phyloP scores from a whole-genome alignment of 2,113 vertebrate genomes.

The Macquaria australasica region DNA sequence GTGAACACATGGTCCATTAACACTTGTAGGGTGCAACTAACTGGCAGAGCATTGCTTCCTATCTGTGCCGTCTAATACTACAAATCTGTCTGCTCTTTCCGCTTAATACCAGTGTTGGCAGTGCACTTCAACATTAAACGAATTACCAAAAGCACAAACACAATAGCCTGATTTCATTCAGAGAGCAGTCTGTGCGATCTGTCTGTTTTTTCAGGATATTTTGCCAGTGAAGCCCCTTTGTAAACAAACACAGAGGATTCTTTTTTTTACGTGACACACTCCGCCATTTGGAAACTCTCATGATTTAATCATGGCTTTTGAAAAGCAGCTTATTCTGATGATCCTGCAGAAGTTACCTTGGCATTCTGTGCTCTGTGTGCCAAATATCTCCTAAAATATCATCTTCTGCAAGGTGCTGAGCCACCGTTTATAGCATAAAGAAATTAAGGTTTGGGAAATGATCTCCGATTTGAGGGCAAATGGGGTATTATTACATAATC shows the following conservation, averaged over 20 bases:
- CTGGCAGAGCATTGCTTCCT: constrained; percentile 22
- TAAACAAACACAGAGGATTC: constrained; percentile 24
- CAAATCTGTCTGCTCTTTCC: constrained; percentile 18
- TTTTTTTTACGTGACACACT: constrained; percentile 17
- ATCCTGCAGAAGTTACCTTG: constrained; percentile 33
- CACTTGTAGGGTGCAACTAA: constrained; percentile 17
- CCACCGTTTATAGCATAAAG: constrained; percentile 1
- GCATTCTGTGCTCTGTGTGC: constrained; percentile 5
- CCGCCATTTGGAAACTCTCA: constrained; percentile 41
- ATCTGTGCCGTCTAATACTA: background rate
- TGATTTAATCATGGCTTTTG: constrained; percentile 45
- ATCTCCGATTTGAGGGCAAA: constrained; percentile 32
- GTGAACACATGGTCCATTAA: constrained; percentile 49
- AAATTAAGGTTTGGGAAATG: constrained; percentile 11
- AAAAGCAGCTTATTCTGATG: constrained; percentile 56
- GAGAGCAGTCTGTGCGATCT: background rate
- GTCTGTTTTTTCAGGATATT: background rate
- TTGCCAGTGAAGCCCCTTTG: background rate
- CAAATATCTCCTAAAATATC: constrained; percentile 42
- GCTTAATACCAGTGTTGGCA: background rate
- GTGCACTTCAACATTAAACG: background rate
- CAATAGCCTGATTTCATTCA: background rate
- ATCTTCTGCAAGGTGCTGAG: background rate
- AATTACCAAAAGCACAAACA: background rate
- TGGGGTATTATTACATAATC: constrained; percentile 17